Conservation (phyloP, 2,888 invertebrate genomes). For the Harpalus rubripes region DNA sequence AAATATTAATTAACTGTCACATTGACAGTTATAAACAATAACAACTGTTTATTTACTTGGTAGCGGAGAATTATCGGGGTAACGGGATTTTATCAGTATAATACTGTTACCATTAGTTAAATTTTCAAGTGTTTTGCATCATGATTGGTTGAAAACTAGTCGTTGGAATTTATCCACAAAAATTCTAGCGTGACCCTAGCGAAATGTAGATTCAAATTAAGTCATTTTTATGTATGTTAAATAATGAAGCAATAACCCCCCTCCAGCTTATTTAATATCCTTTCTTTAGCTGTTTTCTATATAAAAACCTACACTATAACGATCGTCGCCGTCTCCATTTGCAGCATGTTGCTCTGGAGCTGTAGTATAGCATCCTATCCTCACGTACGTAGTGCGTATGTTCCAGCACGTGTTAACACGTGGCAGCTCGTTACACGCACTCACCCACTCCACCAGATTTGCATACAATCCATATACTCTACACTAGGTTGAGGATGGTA, state of each 20-base stretch:
- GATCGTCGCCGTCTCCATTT: background rate
- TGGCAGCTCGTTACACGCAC: conserved; percentile 50
- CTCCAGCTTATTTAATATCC: background rate
- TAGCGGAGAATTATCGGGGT: no score
- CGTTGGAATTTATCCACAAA: no score
- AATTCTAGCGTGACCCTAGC: background rate
- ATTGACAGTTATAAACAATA: no score
- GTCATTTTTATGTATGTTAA: background rate
- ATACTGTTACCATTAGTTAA: no score
- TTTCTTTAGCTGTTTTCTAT: background rate
- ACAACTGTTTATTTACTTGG: no score
- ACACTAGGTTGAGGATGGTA: background rate
- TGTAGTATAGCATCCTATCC: background rate
- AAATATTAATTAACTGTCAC: no score
- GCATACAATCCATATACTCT: conserved; percentile 39
- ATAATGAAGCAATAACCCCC: background rate
- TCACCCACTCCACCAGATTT: conserved; percentile 5
- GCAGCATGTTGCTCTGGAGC: background rate
- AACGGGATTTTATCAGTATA: no score
- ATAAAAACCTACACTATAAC: background rate
- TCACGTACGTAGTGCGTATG: conserved; percentile 8
- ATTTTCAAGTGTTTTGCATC: no score
- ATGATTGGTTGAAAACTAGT: no score
- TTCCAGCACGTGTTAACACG: conserved; percentile 51
- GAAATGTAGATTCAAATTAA: background rate